phyloP scores from a whole-genome alignment of 2,888 invertebrate species.

The Rhagonycha fulva region DNA sequence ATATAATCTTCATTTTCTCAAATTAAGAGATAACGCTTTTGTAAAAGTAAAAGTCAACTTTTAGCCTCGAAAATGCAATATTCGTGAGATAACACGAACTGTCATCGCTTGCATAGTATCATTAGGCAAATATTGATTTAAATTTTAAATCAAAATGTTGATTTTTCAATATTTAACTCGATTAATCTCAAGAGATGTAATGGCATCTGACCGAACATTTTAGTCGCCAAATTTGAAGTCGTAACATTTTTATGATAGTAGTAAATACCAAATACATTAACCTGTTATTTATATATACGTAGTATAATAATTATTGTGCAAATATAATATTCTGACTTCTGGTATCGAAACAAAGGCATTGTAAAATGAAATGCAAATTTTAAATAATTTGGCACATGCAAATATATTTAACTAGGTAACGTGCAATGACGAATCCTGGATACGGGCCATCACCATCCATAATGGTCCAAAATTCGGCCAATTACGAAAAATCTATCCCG shows the following conservation, averaged over 20 bases:
- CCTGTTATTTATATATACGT: not conserved
- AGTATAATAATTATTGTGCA: too few relatives aligned
- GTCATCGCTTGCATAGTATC: not conserved
- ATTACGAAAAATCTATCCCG: too few relatives aligned
- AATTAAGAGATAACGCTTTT: not conserved
- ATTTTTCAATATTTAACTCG: not conserved
- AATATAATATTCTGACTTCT: too few relatives aligned
- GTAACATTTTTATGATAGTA: not conserved
- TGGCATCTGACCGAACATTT: not conserved
- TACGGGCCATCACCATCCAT: too few relatives aligned
- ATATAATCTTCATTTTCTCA: not conserved
- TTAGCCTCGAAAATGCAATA: not conserved
- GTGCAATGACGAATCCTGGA: too few relatives aligned
- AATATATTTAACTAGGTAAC: too few relatives aligned
- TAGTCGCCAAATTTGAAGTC: not conserved
- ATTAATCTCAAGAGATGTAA: not conserved
- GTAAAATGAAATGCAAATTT: too few relatives aligned
- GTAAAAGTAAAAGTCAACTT: not conserved
- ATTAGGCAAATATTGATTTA: not conserved
- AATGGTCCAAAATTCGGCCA: too few relatives aligned
- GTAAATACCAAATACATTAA: not conserved
- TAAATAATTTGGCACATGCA: too few relatives aligned
- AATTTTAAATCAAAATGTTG: not conserved
- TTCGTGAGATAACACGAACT: not conserved
- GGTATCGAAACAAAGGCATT: too few relatives aligned